Base-by-base conservation (phyloP, 2,113 vertebrate genomes). In the Tylochromis polylepis region DNA sequence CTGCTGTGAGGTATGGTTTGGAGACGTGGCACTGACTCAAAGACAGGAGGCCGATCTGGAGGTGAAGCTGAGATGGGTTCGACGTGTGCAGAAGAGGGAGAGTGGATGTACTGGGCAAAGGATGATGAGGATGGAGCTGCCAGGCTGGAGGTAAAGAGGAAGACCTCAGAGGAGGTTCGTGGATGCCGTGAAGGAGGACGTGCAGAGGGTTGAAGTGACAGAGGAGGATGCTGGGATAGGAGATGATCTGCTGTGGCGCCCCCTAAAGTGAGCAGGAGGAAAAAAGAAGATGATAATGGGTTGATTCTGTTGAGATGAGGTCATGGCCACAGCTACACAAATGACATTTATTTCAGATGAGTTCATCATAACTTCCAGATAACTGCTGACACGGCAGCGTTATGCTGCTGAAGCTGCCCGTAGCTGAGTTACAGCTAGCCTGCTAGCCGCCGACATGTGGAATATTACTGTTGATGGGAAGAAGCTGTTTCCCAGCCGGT, bases 141-240 rank as follows among this genome's bases (percentile, higher is more conserved):
- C 36, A 38, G 36, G 36, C 36, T 29, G 27, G 27, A 59, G 57
- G 57, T 27, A 57, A 57, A 14, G 22, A 58, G 29, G 57, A 3
- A 59, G 14, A 9, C 27, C 57, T 16, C 57, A 59, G 27, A 59
- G 27, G 27, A 59, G 57, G 4, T 59, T 0, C 57, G 3, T 29
- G 24, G 24, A 27, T 59, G 24, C 24, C 4, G 4, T 59, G 57
- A 59, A 59, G 57, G 24, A 29, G 57, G 57, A 59, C 24, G 27
- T 0, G 24, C 56, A 58, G 56, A 58, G 24, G 7, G 24, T 29
- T 16, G 24, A 15, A 1, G 24, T 58, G 57, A 29, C 2, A 58
- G 2, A 59, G 57, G 0, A 29, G 2, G 8, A 5, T 59, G 2
- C 57, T 59, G 57, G 8, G 57, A 0, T 59, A 59, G 7, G 57